phyloP scores from a whole-genome alignment of 2,888 invertebrate genomes.

The Eubasilissa splendida region DNA sequence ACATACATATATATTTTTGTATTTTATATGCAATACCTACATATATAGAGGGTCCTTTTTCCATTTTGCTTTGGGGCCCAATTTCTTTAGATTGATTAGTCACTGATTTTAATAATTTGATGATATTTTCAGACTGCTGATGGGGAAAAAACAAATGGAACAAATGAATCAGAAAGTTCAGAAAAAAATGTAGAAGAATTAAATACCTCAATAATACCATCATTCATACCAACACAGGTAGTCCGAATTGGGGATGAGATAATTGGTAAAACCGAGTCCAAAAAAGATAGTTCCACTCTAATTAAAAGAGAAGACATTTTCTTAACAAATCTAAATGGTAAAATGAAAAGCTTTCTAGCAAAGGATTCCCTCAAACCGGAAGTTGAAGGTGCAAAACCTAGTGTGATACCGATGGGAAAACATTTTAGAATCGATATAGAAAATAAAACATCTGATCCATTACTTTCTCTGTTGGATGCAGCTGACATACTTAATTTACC shows the following conservation, averaged over 20 bases:
- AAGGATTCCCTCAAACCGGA: conserved; percentile 57
- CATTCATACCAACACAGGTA: conserved; percentile 65
- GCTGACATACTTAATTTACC: conserved; percentile 68
- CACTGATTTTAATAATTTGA: too few species aligned
- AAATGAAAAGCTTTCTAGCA: conserved; percentile 29
- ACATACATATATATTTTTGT: too few species aligned
- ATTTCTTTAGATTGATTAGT: too few species aligned
- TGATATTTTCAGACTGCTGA: conserved; percentile 39
- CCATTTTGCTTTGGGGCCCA: too few species aligned
- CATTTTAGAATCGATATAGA: conserved; percentile 62
- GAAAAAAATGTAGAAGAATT: conserved; percentile 48
- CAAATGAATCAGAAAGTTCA: conserved; percentile 44
- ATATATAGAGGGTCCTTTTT: too few species aligned
- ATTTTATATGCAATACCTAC: too few species aligned
- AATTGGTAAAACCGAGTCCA: conserved; percentile 59
- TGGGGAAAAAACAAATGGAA: conserved; percentile 41
- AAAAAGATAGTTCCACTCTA: conserved; percentile 35
- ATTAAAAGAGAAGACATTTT: conserved; percentile 56
- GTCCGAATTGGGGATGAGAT: conserved; percentile 65
- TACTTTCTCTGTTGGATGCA: conserved; percentile 68
- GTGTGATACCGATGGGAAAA: conserved; percentile 65
- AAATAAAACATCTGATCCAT: conserved; percentile 61
- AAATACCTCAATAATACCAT: conserved; percentile 56
- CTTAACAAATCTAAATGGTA: conserved; percentile 52
- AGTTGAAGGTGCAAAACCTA: conserved; percentile 63